These are phyloP conservation scores for Halocaridina rubra DNA, from an alignment of 2,888 invertebrate species.

Conservation along the genomic window DNA sequence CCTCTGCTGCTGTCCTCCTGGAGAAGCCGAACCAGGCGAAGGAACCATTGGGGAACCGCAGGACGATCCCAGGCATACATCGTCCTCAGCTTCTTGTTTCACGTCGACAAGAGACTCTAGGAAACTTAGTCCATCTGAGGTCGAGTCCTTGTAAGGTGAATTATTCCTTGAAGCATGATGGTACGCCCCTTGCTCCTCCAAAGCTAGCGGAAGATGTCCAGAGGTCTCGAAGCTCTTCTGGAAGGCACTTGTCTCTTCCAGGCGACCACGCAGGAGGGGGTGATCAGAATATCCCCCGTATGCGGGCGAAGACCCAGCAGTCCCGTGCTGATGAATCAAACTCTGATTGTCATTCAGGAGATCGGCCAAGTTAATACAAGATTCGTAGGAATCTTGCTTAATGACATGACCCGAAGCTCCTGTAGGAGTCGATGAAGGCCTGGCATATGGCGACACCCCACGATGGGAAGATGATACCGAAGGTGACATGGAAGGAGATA, in stretches of 20 bases:
- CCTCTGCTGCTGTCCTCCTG: neutral
- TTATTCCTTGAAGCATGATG: neutral
- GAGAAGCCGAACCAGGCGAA: neutral
- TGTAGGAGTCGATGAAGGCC: neutral
- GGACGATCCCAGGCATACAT: conserved; percentile 13
- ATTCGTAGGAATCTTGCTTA: conserved; percentile 47
- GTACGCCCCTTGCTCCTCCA: neutral
- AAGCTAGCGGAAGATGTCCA: neutral
- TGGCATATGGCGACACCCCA: conserved; percentile 31
- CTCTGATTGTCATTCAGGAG: conserved; percentile 44
- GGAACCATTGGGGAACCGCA: conserved; percentile 4
- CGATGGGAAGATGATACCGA: neutral
- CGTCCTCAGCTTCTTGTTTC: conserved; percentile 36
- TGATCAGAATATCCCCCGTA: conserved; percentile 28
- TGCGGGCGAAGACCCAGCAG: neutral
- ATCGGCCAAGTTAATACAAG: conserved; percentile 48
- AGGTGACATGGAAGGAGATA: neutral
- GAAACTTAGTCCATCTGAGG: conserved; percentile 27
- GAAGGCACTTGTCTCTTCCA: conserved; percentile 27
- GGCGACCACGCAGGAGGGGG: conserved; percentile 42
- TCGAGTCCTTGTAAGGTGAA: neutral
- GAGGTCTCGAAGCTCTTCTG: neutral
- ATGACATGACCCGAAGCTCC: neutral
- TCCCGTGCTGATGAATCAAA: conserved; percentile 25
- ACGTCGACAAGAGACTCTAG: conserved; percentile 31